Conservation (phyloP, 2,797 vertebrate species). For the Nasua narica region DNA sequence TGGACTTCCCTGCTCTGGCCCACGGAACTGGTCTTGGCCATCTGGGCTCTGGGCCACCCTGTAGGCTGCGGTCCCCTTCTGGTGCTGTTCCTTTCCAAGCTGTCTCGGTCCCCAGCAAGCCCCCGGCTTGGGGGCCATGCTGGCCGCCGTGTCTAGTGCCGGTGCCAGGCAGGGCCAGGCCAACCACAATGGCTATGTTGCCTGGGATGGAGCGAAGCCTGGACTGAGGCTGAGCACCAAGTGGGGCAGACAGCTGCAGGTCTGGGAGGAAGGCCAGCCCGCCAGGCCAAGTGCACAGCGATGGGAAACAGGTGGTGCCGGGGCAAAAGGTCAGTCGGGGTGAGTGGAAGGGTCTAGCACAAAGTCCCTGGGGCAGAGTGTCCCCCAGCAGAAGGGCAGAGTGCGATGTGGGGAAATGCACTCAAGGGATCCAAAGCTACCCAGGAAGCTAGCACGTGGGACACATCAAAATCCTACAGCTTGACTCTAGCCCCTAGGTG, state of each 20-base stretch:
- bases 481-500: neutral
- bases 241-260: neutral
- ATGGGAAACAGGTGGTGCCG: neutral
- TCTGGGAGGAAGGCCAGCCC: neutral
- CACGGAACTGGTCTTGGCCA: neutral
- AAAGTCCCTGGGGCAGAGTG: neutral
- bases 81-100: neutral
- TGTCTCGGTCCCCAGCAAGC: neutral
- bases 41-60: neutral
- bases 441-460: neutral
- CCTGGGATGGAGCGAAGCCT: neutral
- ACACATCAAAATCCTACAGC: neutral
- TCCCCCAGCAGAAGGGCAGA: neutral
- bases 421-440: too few relatives aligned
- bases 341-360: too few relatives aligned
- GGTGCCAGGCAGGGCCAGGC: neutral
- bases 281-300: neutral
- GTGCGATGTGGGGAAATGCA: too few relatives aligned
- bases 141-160: neutral
- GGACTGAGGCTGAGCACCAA: neutral
- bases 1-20: neutral
- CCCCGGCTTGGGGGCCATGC: too few relatives aligned
- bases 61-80: neutral
- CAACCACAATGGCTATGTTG: neutral
- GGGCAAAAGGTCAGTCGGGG: neutral